Conservation (phyloP, 2,113 vertebrate species). For the Pelvicachromis taeniatus region DNA sequence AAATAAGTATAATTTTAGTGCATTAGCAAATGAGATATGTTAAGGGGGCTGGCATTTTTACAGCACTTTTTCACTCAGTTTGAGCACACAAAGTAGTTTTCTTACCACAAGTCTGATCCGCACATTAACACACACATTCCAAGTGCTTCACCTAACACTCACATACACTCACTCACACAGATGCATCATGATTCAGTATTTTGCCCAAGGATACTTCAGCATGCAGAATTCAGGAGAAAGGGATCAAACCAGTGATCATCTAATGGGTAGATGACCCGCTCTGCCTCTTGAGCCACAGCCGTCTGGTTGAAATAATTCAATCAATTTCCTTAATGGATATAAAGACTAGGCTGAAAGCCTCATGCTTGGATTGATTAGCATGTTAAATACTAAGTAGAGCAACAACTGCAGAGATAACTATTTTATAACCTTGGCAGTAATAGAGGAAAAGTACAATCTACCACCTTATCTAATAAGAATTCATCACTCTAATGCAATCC, state of each 20-base stretch:
- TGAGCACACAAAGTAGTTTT: neutral
- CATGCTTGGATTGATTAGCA: neutral
- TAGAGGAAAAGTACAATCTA: neutral
- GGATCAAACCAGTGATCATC: neutral
- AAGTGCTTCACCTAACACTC: neutral
- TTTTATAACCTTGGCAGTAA: neutral
- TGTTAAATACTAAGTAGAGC: neutral
- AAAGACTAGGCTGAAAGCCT: neutral
- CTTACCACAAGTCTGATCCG: neutral
- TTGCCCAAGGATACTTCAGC: neutral
- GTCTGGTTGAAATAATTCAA: neutral
- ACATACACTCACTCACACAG: neutral
- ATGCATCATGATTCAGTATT: neutral
- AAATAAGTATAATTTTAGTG: neutral
- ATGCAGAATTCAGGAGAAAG: accelerated
- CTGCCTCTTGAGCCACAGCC: neutral
- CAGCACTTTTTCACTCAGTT: neutral
- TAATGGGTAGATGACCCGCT: neutral
- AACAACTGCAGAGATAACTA: neutral
- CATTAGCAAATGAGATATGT: neutral
- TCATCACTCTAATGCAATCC: neutral
- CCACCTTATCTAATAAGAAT: neutral
- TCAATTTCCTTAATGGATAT: neutral
- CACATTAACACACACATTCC: neutral
- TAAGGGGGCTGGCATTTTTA: accelerated